Evolutionary conservation across 1,140 invertebrate species (phyloP).

Genomic region (Diploscapter pachys): DNA sequence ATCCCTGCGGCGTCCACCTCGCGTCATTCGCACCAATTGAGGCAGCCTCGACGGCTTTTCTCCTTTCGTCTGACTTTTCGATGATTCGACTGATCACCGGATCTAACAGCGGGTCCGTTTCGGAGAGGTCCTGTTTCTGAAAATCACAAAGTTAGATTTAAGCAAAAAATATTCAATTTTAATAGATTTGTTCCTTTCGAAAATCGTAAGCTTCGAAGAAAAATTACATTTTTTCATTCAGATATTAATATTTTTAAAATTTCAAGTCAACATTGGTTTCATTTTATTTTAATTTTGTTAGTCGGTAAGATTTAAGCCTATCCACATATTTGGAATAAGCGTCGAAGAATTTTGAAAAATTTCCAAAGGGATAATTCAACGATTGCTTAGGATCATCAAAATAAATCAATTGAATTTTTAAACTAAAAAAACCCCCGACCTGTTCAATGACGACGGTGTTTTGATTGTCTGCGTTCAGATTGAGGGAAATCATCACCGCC

Average conservation of each 20-base stretch:
- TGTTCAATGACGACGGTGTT: conserved; percentile 3
- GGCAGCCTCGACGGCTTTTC: conserved; percentile 11
- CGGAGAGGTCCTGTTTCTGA: too few species aligned
- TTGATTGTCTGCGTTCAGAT: conserved; percentile 15
- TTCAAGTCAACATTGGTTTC: too few species aligned
- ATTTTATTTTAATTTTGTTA: too few species aligned
- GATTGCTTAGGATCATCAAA: background rate
- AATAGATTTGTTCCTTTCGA: background rate
- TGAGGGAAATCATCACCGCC: conserved; percentile 33
- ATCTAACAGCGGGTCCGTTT: conserved; percentile 7
- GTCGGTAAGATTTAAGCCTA: too few species aligned
- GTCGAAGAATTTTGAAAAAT: too few species aligned
- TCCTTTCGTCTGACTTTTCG: conserved; percentile 15
- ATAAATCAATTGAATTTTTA: conserved; percentile 27
- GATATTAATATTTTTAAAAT: too few species aligned
- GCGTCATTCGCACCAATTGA: conserved; percentile 10
- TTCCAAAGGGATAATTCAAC: too few species aligned
- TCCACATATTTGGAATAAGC: too few species aligned
- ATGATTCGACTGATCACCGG: conserved; percentile 29
- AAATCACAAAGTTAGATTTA: too few species aligned
- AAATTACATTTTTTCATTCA: too few species aligned
- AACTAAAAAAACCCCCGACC: conserved; percentile 1
- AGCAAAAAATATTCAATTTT: too few species aligned
- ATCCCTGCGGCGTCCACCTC: conserved; percentile 28
- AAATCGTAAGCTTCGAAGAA: too few species aligned